A percentile compares a stretch with the other conserved stretches of the same genome.
Evolutionary conservation across 30 jellyfish, hydroid and myxozoan species (phyloP).

Genomic region (Sanderia malayensis): DNA sequence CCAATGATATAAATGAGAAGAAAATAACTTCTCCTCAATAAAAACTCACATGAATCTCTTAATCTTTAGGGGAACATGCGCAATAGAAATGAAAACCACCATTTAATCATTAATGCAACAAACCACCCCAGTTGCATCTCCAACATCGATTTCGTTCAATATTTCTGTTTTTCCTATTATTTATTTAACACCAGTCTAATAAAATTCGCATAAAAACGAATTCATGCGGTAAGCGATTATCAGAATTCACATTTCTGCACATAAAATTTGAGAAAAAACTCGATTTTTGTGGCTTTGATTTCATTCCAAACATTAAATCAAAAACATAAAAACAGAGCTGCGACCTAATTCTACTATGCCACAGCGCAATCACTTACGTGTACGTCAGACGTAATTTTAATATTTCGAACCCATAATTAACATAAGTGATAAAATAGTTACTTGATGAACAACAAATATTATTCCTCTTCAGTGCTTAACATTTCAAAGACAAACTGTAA

Average conservation of each 20-base stretch:
- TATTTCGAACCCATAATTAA: too few relatives aligned
- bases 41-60: background rate
- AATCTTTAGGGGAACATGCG: background rate
- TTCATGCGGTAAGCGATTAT: background rate
- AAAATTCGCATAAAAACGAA: background rate
- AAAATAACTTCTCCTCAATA: background rate
- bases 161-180: background rate
- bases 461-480: background rate
- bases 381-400: too few relatives aligned
- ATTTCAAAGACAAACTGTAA: background rate
- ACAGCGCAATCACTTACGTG: too few relatives aligned
- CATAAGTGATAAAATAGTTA: too few relatives aligned
- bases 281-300: conserved; percentile 2
- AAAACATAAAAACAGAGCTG: background rate
- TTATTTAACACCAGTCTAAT: background rate
- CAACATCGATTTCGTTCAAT: background rate
- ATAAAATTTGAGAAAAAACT: background rate
- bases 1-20: background rate
- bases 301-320: too few relatives aligned
- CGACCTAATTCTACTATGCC: too few relatives aligned
- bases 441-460: too few relatives aligned
- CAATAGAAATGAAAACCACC: conserved; percentile 56
- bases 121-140: background rate
- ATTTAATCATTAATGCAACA: conserved; percentile 35
- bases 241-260: background rate